phyloP scores from a whole-genome alignment of 2,113 vertebrate species.

The Odocoileus hemionus region DNA sequence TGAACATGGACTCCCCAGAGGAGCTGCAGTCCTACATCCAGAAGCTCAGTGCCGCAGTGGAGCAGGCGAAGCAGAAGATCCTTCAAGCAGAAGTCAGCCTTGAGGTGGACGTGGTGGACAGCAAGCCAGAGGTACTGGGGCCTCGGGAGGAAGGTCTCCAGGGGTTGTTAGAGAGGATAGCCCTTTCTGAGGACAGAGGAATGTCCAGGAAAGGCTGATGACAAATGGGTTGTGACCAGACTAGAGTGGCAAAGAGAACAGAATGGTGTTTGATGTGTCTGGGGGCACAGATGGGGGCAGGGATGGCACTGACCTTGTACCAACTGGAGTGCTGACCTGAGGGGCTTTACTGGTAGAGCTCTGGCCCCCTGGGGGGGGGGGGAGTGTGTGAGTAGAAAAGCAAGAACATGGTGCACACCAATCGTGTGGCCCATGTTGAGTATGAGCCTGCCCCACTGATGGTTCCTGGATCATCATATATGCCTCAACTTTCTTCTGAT shows the following conservation, averaged over 20 bases:
- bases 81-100: conserved; percentile 86
- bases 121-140: conserved; percentile 86
- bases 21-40: conserved; percentile 97
- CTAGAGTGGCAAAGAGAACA: background rate
- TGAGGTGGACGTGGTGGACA: conserved; percentile 86
- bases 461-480: background rate
- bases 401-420: background rate
- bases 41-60: conserved; percentile 90
- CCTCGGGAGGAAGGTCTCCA: background rate
- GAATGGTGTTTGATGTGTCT: background rate
- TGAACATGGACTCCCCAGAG: conserved; percentile 98
- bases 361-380: no score
- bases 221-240: background rate
- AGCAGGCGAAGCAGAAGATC: conserved; percentile 89
- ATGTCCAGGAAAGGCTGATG: background rate
- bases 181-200: background rate
- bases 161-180: background rate
- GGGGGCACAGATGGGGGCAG: accelerated
- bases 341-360: background rate
- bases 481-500: background rate
- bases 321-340: background rate
- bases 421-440: accelerated
- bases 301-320: background rate
- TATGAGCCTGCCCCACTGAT: background rate
- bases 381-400: accelerated